Base-by-base conservation (phyloP, 2,113 vertebrate species). In the Pongo abelii region DNA sequence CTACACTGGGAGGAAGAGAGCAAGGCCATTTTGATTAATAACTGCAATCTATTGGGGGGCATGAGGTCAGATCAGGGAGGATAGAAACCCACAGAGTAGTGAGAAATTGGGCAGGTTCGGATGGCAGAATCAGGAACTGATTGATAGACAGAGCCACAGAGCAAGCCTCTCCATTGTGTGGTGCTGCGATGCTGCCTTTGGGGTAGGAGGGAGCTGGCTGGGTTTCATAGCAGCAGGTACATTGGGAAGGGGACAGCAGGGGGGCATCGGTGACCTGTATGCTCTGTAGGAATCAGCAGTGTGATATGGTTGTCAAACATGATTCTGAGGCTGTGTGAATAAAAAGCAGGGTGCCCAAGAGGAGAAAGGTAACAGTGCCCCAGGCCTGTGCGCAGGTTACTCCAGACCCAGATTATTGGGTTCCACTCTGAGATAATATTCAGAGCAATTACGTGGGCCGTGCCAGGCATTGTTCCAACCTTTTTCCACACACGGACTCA, bases 101-200 rank as follows among this genome's bases (percentile, higher is more conserved):
- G n/a, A 77, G 23, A 70, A 48, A 22, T 84, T 22, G 46, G 43
- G 52, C 5, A 61, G 38, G 5, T 38, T 84, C n/a, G 50, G 72
- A 43, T 4, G 17, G 11, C 64, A 67, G 75, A 72, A 46, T 77
- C 32, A 38, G 75, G 55, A 75, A 57, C 52, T 9, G 55, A 32
- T 13, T 64, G 27, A 14, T 6, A 87, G 74, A 12, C 2, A 8
- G 46, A 57, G 50, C 88, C 32, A 6, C 3, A 0, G 61, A 67
- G 43, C 48, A 43, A 40, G 50, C 6, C 9, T 38, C 61, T 16
- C 32, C 22, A 5, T 13, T 2, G 0, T 4, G 40, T n/a, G 67
- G 40, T 12, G 3, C 8, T 5, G 0, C 1, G 5, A 0, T 35
- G 52, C 81, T 23, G n/a, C 70, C 30, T 43, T 64, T 12, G 12